Evolutionary conservation across 2,888 invertebrate species (phyloP).

Genomic region (Cheilosia vernalis): DNA sequence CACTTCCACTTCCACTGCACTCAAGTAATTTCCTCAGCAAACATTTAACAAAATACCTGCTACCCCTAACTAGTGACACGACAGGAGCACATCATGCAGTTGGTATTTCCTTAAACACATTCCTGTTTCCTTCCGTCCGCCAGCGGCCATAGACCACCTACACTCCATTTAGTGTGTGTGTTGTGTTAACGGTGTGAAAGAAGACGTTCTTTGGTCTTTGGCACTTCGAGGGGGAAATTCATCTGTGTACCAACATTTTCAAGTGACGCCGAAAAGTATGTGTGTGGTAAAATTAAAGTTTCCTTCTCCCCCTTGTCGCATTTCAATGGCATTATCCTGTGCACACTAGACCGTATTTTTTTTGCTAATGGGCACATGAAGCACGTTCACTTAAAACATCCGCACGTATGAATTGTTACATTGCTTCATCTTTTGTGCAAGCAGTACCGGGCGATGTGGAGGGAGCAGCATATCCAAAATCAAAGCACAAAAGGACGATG

Average conservation of each 20-base stretch:
- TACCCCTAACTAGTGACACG: slow-evolving; percentile 25
- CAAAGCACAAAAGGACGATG: slow-evolving; percentile 37
- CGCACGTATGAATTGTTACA: slow-evolving; percentile 56
- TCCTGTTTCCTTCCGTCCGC: slow-evolving; percentile 50
- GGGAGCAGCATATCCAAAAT: slow-evolving; percentile 10
- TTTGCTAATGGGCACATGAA: slow-evolving; percentile 50
- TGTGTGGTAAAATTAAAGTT: slow-evolving; percentile 19
- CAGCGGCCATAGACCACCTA: not conserved
- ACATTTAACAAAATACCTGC: slow-evolving; percentile 38
- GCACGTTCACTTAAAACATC: slow-evolving; percentile 59
- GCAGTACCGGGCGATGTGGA: not conserved
- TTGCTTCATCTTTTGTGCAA: slow-evolving; percentile 47
- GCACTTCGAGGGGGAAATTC: not conserved
- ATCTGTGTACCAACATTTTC: too few relatives aligned
- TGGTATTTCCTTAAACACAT: slow-evolving; percentile 34
- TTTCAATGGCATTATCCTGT: slow-evolving; percentile 18
- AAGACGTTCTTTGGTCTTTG: slow-evolving; percentile 12
- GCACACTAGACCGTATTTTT: slow-evolving; percentile 1
- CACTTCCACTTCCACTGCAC: not conserved
- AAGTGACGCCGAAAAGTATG: slow-evolving; percentile 7
- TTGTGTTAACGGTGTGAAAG: slow-evolving; percentile 19
- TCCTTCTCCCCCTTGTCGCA: not conserved
- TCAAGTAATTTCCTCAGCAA: slow-evolving; percentile 57
- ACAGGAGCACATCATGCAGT: slow-evolving; percentile 19
- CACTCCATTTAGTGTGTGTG: slow-evolving; percentile 5